Percentiles rank a stretch among this genome's conserved stretches.
phyloP scores from a whole-genome alignment of 2,888 invertebrate species.

The Polydrusus cervinus region DNA sequence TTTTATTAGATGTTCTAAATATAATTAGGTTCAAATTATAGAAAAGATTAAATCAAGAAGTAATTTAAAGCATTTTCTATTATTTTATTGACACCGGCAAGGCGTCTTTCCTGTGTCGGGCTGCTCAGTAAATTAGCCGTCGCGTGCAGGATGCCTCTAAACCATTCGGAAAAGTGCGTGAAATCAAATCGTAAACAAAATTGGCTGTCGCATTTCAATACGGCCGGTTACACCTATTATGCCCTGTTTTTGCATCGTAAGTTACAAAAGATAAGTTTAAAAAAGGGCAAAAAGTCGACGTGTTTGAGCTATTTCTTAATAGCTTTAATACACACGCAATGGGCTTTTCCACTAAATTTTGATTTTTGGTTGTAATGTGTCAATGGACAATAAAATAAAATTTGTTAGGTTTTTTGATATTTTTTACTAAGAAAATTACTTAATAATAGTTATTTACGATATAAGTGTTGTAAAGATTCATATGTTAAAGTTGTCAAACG shows the following conservation, averaged over 20 bases:
- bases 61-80: conserved; percentile 5
- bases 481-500: no score
- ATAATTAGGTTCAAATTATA: no score
- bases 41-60: not conserved
- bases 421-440: no score
- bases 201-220: conserved; percentile 62
- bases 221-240: conserved; percentile 60
- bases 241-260: conserved; percentile 56
- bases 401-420: no score
- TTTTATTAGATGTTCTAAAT: no score
- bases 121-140: conserved; percentile 64
- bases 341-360: no score
- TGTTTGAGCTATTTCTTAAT: conserved; percentile 20
- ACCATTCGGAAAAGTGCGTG: conserved; percentile 66
- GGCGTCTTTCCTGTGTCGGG: conserved; percentile 60
- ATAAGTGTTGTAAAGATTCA: no score
- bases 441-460: no score
- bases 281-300: conserved; percentile 36
- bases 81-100: conserved; percentile 10
- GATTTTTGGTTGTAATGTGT: no score
- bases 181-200: conserved; percentile 67
- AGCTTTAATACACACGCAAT: conserved; percentile 12
- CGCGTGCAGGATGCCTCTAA: conserved; percentile 66
- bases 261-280: conserved; percentile 43
- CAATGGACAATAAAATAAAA: no score